A percentile compares a stretch with the other conserved stretches of the same genome.
Evolutionary conservation across 2,113 vertebrate genomes (phyloP).

Genomic region (Chloebia gouldiae): DNA sequence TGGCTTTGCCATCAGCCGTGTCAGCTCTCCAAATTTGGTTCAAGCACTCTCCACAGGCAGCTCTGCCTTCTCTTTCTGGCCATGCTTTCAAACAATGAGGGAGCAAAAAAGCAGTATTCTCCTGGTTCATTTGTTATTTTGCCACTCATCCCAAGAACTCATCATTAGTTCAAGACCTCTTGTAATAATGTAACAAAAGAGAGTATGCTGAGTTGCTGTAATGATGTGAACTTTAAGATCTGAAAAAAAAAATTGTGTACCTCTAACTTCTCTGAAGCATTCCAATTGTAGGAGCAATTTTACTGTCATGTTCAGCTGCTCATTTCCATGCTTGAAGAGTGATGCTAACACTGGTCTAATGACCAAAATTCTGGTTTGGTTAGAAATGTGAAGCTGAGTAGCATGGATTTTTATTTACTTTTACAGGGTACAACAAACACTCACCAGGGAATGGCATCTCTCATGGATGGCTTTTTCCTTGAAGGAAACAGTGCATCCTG

Average conservation of each 20-base stretch:
- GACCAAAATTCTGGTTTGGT: not conserved
- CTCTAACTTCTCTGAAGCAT: not conserved
- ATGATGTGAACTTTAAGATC: not conserved
- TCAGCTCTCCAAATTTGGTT: not conserved
- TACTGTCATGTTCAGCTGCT: not conserved
- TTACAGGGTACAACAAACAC: not conserved
- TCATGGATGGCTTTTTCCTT: accelerated
- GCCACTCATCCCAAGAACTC: not conserved
- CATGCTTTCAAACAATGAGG: not conserved
- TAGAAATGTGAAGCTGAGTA: not conserved
- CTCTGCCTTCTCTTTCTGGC: not conserved
- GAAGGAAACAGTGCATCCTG: not conserved
- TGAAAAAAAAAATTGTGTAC: not conserved
- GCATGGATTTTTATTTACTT: not conserved
- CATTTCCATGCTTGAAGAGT: not conserved
- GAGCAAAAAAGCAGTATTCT: not conserved
- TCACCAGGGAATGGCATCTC: not conserved
- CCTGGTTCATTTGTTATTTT: not conserved
- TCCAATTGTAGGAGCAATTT: not conserved
- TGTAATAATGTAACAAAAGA: not conserved
- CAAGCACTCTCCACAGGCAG: not conserved
- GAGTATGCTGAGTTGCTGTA: not conserved
- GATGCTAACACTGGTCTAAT: not conserved
- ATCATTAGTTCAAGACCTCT: not conserved
- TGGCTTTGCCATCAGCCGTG: not conserved